Evolutionary conservation across 2,888 invertebrate genomes (phyloP).

Genomic region (Alloscopus bannaensis): DNA sequence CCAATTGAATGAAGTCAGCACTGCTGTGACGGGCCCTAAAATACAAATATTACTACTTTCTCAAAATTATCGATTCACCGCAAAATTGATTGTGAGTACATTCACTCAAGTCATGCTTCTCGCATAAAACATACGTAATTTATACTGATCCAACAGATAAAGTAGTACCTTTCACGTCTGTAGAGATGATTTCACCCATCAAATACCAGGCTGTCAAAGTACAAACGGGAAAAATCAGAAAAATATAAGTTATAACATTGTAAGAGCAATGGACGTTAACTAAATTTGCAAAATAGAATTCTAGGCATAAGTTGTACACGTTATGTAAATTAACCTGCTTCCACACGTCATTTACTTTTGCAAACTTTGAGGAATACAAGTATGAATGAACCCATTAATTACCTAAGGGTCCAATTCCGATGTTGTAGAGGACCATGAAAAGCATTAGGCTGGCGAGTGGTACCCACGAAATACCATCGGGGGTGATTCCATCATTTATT

Average conservation of each 20-base stretch:
- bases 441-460: constrained; percentile 85
- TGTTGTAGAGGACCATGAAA: constrained; percentile 86
- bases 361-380: constrained; percentile 9
- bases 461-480: constrained; percentile 81
- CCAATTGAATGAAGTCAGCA: constrained; percentile 65
- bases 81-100: too few relatives aligned
- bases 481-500: constrained; percentile 73
- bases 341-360: neutral
- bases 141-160: too few relatives aligned
- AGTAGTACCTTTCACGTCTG: constrained; percentile 55
- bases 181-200: constrained; percentile 62
- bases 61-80: too few relatives aligned
- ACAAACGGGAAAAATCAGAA: too few relatives aligned
- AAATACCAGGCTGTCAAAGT: constrained; percentile 61
- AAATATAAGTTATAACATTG: too few relatives aligned
- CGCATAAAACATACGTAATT: too few relatives aligned
- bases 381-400: constrained; percentile 44
- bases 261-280: neutral
- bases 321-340: neutral
- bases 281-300: constrained; percentile 6
- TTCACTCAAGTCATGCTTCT: too few relatives aligned
- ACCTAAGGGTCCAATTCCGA: constrained; percentile 63
- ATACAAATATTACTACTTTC: too few relatives aligned
- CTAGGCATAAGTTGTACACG: neutral
- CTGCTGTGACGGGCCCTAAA: constrained; percentile 48